These are phyloP conservation scores for Pyrgus malvae DNA, from an alignment of 2,888 invertebrate species.

Conservation along the genomic window DNA sequence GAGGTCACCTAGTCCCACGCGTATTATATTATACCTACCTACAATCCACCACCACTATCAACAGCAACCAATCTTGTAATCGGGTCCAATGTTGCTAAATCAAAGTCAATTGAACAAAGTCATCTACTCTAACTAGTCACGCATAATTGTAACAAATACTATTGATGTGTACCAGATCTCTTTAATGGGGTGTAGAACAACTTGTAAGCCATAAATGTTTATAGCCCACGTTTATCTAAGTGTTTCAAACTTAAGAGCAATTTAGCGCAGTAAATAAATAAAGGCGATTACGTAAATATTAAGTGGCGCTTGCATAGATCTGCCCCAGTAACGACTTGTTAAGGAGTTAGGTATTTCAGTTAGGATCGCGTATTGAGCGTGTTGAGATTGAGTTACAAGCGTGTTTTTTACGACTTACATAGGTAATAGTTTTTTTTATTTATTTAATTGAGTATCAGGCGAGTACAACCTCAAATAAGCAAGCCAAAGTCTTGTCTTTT, in stretches of 20 bases:
- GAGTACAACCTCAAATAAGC: no score
- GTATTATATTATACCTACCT: no score
- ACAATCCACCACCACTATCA: no score
- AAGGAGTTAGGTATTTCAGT: not conserved
- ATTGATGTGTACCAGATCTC: slow-evolving; percentile 37
- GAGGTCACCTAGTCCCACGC: no score
- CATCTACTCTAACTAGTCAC: slow-evolving; percentile 22
- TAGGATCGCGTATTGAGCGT: no score
- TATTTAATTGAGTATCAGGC: no score
- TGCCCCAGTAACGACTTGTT: not conserved
- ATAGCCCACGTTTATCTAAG: slow-evolving; percentile 28
- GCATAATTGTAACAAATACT: slow-evolving; percentile 36
- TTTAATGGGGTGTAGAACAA: slow-evolving; percentile 31
- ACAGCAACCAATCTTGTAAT: not conserved
- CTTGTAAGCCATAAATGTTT: slow-evolving; percentile 33
- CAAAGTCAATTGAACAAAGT: not conserved
- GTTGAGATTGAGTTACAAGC: no score
- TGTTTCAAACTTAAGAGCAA: slow-evolving; percentile 23
- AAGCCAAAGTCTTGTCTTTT: no score
- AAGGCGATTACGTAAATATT: slow-evolving; percentile 18
- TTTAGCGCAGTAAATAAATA: slow-evolving; percentile 23
- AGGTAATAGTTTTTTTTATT: no score
- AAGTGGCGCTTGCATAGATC: slow-evolving; percentile 18
- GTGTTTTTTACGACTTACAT: no score
- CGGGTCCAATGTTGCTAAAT: not conserved